Percentiles rank a stretch among this genome's conserved stretches.
These are phyloP conservation scores for Drosophila fungiperda DNA, from an alignment of 2,888 invertebrate genomes.

Conservation along the genomic window DNA sequence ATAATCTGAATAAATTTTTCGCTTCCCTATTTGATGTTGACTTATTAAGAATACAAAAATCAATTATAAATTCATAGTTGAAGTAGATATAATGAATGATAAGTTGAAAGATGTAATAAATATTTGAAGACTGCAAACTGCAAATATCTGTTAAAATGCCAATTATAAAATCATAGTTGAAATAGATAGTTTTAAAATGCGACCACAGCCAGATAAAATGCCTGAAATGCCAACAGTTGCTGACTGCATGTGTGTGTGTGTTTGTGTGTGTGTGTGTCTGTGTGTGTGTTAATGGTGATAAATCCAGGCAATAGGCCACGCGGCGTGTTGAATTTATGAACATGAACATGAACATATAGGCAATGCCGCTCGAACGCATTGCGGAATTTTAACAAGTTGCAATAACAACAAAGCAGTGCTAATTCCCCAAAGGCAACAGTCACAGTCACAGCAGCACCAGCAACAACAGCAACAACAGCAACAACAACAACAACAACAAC, in stretches of 20 bases:
- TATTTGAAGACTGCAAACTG: not conserved
- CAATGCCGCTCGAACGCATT: constrained; percentile 47
- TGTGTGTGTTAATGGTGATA: constrained; percentile 34
- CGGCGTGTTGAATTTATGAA: constrained; percentile 71
- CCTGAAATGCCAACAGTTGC: constrained; percentile 1
- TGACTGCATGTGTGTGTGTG: not conserved
- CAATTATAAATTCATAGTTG: not conserved
- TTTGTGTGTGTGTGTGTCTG: constrained; percentile 13
- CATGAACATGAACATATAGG: constrained; percentile 51
- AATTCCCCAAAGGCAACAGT: constrained; percentile 74
- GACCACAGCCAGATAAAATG: not conserved
- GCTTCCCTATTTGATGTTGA: too few relatives aligned
- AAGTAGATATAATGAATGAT: constrained; percentile 1
- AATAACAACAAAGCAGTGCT: constrained; percentile 72
- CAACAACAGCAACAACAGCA: constrained; percentile 36
- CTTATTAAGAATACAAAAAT: not conserved
- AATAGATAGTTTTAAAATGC: constrained; percentile 19
- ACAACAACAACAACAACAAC: constrained; percentile 41
- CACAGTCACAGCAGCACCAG: constrained; percentile 23
- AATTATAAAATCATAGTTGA: constrained; percentile 13
- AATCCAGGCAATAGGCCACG: constrained; percentile 33
- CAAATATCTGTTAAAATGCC: not conserved
- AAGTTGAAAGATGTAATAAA: too few relatives aligned
- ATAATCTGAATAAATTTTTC: not conserved
- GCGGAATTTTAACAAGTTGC: constrained; percentile 79